Conservation (phyloP, 2,888 invertebrate species). For the Trichogramma evanescens region DNA sequence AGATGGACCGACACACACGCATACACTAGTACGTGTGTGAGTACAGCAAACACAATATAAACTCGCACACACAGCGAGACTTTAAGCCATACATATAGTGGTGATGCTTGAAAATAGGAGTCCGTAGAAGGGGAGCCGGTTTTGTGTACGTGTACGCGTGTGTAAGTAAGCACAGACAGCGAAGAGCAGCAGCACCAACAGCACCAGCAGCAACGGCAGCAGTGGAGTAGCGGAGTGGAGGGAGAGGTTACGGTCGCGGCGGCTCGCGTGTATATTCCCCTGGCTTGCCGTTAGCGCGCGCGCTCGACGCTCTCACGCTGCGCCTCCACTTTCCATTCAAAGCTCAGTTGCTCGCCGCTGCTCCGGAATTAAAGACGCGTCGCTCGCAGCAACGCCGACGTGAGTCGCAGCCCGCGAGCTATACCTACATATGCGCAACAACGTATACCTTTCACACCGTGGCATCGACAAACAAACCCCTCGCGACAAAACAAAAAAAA, state of each 20-base stretch:
- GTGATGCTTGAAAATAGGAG: too few relatives aligned
- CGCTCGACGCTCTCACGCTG: constrained; percentile 3
- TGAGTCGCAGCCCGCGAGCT: neutral
- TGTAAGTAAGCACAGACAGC: neutral
- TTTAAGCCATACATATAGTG: too few relatives aligned
- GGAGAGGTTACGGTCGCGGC: neutral
- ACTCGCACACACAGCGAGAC: neutral
- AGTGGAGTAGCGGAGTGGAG: neutral
- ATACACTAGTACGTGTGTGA: neutral
- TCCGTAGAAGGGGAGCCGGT: too few relatives aligned
- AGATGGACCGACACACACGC: constrained; percentile 4
- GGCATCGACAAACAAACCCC: too few relatives aligned
- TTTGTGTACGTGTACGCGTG: too few relatives aligned
- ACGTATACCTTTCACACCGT: too few relatives aligned
- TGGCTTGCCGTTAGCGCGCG: neutral
- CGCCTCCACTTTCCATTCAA: neutral
- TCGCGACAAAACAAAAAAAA: too few relatives aligned
- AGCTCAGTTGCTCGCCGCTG: constrained; percentile 19
- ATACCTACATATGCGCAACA: too few relatives aligned
- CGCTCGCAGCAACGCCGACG: neutral
- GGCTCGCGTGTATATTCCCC: too few relatives aligned
- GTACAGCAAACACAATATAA: neutral
- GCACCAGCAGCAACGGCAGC: neutral
- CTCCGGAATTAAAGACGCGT: constrained; percentile 2
- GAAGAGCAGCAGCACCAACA: neutral